A percentile compares a stretch with the other conserved stretches of the same genome.
Evolutionary conservation across 2,888 invertebrate genomes (phyloP).

Genomic region (Synergus umbraculus): DNA sequence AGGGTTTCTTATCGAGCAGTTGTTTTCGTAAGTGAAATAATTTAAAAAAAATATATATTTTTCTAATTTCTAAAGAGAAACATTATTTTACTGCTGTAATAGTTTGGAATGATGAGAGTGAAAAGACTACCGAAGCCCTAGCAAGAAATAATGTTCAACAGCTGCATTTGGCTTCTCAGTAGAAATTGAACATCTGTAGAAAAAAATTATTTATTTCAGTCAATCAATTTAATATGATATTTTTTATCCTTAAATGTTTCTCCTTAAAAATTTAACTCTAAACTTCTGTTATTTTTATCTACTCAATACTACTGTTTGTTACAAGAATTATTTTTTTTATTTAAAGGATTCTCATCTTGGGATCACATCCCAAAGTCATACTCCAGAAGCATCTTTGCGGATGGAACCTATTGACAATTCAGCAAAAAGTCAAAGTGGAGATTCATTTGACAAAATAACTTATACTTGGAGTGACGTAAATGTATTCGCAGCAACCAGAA

Average conservation of each 20-base stretch:
- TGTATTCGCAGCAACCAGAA: conserved; percentile 83
- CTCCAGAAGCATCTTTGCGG: conserved; percentile 55
- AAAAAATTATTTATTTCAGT: conserved; percentile 1
- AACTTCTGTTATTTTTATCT: neutral
- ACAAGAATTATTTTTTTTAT: neutral
- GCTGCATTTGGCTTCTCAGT: conserved; percentile 27
- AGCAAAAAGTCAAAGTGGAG: conserved; percentile 22
- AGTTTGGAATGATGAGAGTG: neutral
- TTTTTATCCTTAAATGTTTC: neutral
- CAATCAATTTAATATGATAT: neutral
- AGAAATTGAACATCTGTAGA: conserved; percentile 1
- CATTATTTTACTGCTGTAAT: neutral
- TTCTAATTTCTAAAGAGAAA: neutral
- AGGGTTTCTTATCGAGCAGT: conserved; percentile 64
- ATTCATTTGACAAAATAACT: conserved; percentile 78
- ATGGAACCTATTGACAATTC: conserved; percentile 57
- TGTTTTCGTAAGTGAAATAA: conserved; percentile 61
- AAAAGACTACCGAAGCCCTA: conserved; percentile 19
- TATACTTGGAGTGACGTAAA: conserved; percentile 90
- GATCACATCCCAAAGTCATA: conserved; percentile 33
- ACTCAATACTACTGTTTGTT: neutral
- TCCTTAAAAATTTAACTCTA: neutral
- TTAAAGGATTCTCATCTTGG: conserved; percentile 37
- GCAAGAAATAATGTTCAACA: neutral
- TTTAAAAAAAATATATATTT: neutral